Evolutionary conservation across 2,797 vertebrate genomes (phyloP), one percentile per base, ranked within the genome.

Genomic region (Steatocranus sp.): DNA sequence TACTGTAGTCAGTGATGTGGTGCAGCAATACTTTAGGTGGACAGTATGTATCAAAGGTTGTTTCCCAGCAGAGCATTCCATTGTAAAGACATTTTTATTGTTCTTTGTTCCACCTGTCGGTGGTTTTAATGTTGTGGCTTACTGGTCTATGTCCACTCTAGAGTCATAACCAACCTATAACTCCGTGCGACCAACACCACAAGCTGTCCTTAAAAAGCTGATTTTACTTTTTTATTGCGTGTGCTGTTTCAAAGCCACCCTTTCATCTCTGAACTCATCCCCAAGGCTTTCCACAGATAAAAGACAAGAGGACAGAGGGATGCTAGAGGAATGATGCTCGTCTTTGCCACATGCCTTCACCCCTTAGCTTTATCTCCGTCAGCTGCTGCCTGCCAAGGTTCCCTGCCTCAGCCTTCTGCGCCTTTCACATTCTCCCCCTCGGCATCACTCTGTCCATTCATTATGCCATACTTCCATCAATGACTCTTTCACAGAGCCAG

Each of bases 381-480:
- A 43, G 50, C 80, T 38, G 27, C 76, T 77, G 61, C 68, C 77
- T 89, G 88, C 94, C 92, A 92, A 88, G 58, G 50, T 80, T 82
- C 49, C 75, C 78, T 74, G 48, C 82, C 41, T 84, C 83, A 41
- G 48, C 79, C 36, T 61, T 84, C 83, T 43, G 50, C 66, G 70
- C 61, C 41, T 77, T 78, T 82, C 88, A 89, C 93, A 94, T 90
- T 92, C 89, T 78, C 86, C 77, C 82, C 81, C 77, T 76, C 87
- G 85, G 77, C 86, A 82, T 91, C 91, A 53, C 89, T 94, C 92
- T 94, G 92, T 94, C 92, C 92, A 94, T 95, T 94, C 93, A 95
- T 95, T 17, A 81, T 25, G 32, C 85, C 92, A 83, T 88, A 80
- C 76, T 77, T 90, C 91, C 91, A 92, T 96, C 94, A 96, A 96